phyloP scores from a whole-genome alignment of 2,113 vertebrate species.

The Accipiter virgatus region DNA sequence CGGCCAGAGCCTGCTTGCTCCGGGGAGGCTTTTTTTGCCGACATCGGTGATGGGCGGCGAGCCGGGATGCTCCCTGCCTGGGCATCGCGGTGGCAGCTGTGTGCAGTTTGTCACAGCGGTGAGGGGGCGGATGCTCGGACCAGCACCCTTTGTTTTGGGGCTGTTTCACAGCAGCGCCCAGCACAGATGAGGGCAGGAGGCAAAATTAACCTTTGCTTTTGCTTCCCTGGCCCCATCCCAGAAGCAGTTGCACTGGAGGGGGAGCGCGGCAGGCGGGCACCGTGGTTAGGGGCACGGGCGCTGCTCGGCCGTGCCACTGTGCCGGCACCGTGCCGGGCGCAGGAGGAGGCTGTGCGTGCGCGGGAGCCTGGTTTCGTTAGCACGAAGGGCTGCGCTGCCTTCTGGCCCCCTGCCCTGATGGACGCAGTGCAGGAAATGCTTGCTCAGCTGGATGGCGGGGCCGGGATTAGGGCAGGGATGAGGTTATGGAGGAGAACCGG shows the following conservation, averaged over 20 bases:
- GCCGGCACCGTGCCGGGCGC: not conserved
- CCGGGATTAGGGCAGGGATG: not conserved
- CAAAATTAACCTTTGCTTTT: not conserved
- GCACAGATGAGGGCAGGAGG: not conserved
- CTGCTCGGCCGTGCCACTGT: not conserved
- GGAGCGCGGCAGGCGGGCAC: not conserved
- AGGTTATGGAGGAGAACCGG: not conserved
- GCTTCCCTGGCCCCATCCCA: not conserved
- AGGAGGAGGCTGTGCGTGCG: not conserved
- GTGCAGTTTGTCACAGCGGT: not conserved
- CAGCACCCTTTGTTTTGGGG: no score
- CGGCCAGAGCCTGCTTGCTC: not conserved
- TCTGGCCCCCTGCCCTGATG: not conserved
- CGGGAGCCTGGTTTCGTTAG: not conserved
- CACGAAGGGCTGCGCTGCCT: not conserved
- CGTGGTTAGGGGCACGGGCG: rapidly evolving
- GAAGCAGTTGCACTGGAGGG: not conserved
- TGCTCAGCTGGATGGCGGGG: not conserved
- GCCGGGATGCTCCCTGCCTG: not conserved
- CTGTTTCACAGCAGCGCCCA: no score
- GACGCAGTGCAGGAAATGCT: not conserved
- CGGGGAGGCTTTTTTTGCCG: rapidly evolving
- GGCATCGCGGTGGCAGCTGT: not conserved
- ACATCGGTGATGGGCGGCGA: not conserved
- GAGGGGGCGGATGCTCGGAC: not conserved